Conservation (phyloP, 1,140 invertebrate species). For the Brachionus asplanchnoidis region DNA sequence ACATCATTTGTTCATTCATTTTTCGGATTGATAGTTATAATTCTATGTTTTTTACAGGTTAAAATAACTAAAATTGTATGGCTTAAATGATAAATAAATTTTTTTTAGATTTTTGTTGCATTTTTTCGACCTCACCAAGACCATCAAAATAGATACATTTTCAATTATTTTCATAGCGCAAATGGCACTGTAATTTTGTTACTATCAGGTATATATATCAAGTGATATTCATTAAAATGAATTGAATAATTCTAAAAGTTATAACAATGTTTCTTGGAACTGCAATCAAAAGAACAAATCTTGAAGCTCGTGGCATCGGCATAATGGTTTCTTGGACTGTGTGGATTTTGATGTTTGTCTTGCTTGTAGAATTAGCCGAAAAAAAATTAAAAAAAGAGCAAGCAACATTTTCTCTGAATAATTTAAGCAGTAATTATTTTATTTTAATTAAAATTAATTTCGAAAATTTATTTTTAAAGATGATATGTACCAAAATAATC, state of each 20-base stretch:
- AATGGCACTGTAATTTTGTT: conserved; percentile 2
- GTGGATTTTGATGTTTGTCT: not conserved
- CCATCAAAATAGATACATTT: not conserved
- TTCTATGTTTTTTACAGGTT: conserved; percentile 9
- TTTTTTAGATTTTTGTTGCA: not conserved
- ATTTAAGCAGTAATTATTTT: not conserved
- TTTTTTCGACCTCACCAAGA: conserved; percentile 26
- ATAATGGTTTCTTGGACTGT: not conserved
- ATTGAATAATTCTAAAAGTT: not conserved
- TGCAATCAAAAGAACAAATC: not conserved
- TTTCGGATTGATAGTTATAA: not conserved
- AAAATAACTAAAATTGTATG: not conserved
- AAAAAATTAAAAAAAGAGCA: not conserved
- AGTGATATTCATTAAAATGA: not conserved
- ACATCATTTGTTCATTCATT: conserved; percentile 26
- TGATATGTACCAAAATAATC: not conserved
- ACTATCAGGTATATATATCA: not conserved
- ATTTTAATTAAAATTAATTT: not conserved
- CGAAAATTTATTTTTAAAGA: not conserved
- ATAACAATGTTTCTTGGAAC: conserved; percentile 8
- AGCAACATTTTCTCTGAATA: not conserved
- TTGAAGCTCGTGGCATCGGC: not conserved
- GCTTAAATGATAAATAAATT: not conserved
- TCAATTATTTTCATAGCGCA: conserved; percentile 16
- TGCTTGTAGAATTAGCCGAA: not conserved